Base-by-base conservation (phyloP, 2,888 invertebrate species). In the Synanthedon formicaeformis region DNA sequence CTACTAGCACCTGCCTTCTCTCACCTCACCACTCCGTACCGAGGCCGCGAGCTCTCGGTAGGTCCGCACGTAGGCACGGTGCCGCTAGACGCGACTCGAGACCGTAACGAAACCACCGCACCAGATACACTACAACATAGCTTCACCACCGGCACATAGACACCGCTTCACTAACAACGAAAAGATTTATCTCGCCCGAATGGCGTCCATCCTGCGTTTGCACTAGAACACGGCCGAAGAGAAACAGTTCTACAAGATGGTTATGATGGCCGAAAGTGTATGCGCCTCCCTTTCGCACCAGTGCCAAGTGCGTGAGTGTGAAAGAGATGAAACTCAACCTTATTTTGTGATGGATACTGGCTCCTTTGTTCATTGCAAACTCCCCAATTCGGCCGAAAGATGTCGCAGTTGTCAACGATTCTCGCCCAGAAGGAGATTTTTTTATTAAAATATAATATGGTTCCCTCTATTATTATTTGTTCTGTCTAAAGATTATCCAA, bases 221-320 rank as follows among this genome's bases (percentile, higher is more conserved):
- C 81, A 86, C 81, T 81, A 81, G 84, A 79, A 83, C 81, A 84
- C 83, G 82, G 77, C 78, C 84, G 81, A 83, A 69, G 79, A 85
- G 85, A 85, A 85, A 88, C 84, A 88, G 87, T 86, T 87, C 86
- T 86, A 88, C 86, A 83, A 87, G 85, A 88, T 87, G 86, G 84
- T 80, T 78, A 80, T 82, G 79, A 83, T 82, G 85, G 85, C 81
- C 75, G 81, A 81, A 81, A 78, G 76, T 78, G 67, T 67, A 71
- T 68, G 40, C 68, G 64, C 87, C 86, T 75, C 79, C 23, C 10
- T 59, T 70, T 86, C 77, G 56, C 69, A 67, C 80, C 58, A 58
- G 55, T 41, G 55, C 53, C 53, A 59, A 57, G 57, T 54, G 51
- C 56, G 49, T 58, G 62, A 57, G 69, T 63, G 60, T 58, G 78